Conservation (phyloP, 2,113 vertebrate species). For the Hystrix brachyura region DNA sequence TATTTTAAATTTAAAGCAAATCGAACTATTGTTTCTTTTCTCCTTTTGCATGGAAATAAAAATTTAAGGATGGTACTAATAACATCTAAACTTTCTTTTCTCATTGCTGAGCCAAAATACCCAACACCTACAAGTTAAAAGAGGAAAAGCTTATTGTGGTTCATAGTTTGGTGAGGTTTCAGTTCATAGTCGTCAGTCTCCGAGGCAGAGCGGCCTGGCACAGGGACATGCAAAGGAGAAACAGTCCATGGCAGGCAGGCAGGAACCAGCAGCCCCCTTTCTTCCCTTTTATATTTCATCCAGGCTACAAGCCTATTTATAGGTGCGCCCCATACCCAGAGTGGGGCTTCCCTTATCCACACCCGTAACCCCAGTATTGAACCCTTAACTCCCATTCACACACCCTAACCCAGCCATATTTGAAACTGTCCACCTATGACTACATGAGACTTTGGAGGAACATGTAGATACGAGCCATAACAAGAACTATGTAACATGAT, state of each 20-base stretch:
- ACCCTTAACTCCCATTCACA: background rate
- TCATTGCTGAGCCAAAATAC: background rate
- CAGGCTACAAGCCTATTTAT: background rate
- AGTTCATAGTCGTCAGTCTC: background rate
- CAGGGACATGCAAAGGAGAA: background rate
- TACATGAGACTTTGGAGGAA: background rate
- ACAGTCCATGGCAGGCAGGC: background rate
- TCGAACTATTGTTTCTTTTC: constrained; percentile 51
- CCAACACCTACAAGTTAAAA: background rate
- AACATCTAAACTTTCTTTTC: background rate
- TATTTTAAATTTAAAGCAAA: constrained; percentile 59
- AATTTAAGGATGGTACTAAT: background rate
- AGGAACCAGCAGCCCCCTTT: background rate
- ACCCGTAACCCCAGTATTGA: too few species aligned
- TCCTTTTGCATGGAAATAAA: background rate
- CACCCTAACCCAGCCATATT: background rate
- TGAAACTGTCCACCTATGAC: background rate
- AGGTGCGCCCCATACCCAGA: background rate
- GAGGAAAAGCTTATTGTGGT: background rate
- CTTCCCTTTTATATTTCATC: background rate
- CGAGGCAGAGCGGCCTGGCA: background rate
- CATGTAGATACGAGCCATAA: background rate
- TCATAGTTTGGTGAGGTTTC: background rate
- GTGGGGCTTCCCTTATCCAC: background rate
- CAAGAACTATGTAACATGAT: background rate